Evolutionary conservation across 1,140 invertebrate species (phyloP).

Genomic region (Drosophila ananassae): DNA sequence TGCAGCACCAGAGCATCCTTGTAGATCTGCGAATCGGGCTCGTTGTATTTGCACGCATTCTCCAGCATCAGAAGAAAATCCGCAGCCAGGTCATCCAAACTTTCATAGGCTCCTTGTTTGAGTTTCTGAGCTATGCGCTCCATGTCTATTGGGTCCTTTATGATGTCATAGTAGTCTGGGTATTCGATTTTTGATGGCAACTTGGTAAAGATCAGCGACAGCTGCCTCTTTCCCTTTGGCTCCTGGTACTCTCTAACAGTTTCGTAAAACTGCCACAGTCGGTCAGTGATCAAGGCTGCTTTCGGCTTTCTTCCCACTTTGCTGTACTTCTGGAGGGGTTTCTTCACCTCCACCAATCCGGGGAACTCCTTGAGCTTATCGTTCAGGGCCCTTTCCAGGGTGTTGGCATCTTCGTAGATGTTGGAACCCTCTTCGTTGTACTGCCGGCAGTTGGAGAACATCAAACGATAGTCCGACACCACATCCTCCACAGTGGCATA

Average conservation of each 20-base stretch:
- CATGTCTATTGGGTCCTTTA: slow-evolving; percentile 98
- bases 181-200: slow-evolving; percentile 97
- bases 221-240: slow-evolving; percentile 91
- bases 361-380: slow-evolving; percentile 92
- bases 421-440: slow-evolving; percentile 98
- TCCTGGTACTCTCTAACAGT: slow-evolving; percentile 95
- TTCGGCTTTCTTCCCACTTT: slow-evolving; percentile 70
- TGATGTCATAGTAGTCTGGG: slow-evolving; percentile 99
- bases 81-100: slow-evolving; percentile 94
- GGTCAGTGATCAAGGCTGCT: slow-evolving; percentile 86
- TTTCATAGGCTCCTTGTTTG: slow-evolving; percentile 91
- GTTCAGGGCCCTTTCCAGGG: slow-evolving; percentile 92
- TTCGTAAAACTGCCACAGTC: slow-evolving; percentile 94
- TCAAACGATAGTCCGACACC: slow-evolving; percentile 89
- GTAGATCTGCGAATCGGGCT: slow-evolving; percentile 99
- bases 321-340: slow-evolving; percentile 65
- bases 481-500: slow-evolving; percentile 87
- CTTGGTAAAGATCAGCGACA: slow-evolving; percentile 97
- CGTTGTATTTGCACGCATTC: slow-evolving; percentile 99
- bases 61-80: slow-evolving; percentile 99
- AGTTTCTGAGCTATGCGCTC: slow-evolving; percentile 96
- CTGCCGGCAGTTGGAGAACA: slow-evolving; percentile 98
- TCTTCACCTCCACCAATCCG: slow-evolving; percentile 72
- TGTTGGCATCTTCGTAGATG: slow-evolving; percentile 97
- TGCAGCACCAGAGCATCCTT: slow-evolving; percentile 98